These are phyloP conservation scores for Colinus virginianus DNA, from an alignment of 2,113 vertebrate genomes.

Conservation along the genomic window DNA sequence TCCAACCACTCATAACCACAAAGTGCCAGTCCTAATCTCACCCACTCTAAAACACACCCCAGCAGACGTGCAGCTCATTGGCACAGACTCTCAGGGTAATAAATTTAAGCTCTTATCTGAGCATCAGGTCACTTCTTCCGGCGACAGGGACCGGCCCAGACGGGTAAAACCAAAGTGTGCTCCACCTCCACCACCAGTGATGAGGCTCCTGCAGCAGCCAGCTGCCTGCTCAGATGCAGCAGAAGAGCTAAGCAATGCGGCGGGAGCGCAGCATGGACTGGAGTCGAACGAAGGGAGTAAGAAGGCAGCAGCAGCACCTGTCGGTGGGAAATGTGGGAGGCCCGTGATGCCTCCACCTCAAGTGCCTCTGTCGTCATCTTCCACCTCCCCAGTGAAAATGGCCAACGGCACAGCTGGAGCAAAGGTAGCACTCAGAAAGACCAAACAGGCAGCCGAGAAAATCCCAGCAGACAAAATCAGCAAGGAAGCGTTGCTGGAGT, in stretches of 20 bases:
- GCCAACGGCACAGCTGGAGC: conserved; percentile 87
- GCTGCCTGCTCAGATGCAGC: conserved; percentile 79
- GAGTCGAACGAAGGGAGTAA: conserved; percentile 85
- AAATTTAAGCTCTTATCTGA: conserved; percentile 97
- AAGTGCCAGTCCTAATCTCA: conserved; percentile 98
- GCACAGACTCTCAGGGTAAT: conserved; percentile 98
- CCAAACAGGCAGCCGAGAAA: conserved; percentile 88
- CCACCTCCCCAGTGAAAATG: conserved; percentile 88
- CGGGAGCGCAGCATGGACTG: conserved; percentile 39
- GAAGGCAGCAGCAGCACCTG: conserved; percentile 75
- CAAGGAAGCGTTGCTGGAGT: conserved; percentile 93
- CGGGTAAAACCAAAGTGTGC: conserved; percentile 98
- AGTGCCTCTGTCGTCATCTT: conserved; percentile 88
- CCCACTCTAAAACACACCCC: conserved; percentile 93
- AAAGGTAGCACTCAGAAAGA: conserved; percentile 90
- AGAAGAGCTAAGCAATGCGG: conserved; percentile 52
- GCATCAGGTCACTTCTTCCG: conserved; percentile 84
- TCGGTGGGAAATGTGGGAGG: conserved; percentile 82
- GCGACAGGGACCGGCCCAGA: conserved; percentile 92
- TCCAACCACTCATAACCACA: conserved; percentile 92
- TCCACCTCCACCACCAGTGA: conserved; percentile 90
- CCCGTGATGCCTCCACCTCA: conserved; percentile 90
- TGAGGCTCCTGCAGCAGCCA: conserved; percentile 86
- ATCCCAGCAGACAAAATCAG: conserved; percentile 90
- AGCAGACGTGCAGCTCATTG: conserved; percentile 92